Base-by-base conservation (phyloP, 30 jellyfish, hydroid and myxozoan species). In the Aurelia coerulea region DNA sequence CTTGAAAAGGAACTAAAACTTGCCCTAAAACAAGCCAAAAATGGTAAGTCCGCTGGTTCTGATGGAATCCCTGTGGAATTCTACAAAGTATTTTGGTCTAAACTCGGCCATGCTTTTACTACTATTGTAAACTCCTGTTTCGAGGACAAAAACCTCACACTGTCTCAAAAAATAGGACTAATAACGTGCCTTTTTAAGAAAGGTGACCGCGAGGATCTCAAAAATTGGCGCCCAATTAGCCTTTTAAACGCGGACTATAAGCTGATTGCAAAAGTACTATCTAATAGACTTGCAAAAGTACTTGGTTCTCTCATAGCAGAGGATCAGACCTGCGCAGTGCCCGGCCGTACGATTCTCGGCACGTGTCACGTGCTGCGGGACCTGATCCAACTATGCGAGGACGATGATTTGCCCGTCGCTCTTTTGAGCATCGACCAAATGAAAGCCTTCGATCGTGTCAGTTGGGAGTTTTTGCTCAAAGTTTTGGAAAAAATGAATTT, bases 271-370 rank as follows among this genome's bases (percentile, higher is more conserved):
- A 81, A 81, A 81, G 31, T 42, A 23, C 67, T 81, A 2, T 74
- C 91, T 4, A 81, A 68, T 67, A 83, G 91, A 19, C 69, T 81
- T 9, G 34, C 50, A 31, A 66, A 42, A 4, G 76, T 29, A n/a
- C 68, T 81, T 49, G 35, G 75, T 13, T 10, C 63, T 60, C 69
- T 67, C 34, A 54, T 81, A 46, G 35, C 80, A 16, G 89, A 59
- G 60, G 81, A 65, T 56, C 90, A 79, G 64, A 79, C 90, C 8
- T 79, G 90, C 81, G 16, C 63, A 32, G 90, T 63, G 29, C 90
- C 90, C 2, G 76, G 76, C 35, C 8, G 90, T 11, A 5, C 80
- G 4, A 79, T 79, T 79, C 39, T 79, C 13, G 42, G 53, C 65
- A 81, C 49, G 50, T 53, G 76, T 64, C 76, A 68, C 39, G 35